phyloP scores from a whole-genome alignment of 2,888 invertebrate genomes.

The Parapristionchus giblindavisi region DNA sequence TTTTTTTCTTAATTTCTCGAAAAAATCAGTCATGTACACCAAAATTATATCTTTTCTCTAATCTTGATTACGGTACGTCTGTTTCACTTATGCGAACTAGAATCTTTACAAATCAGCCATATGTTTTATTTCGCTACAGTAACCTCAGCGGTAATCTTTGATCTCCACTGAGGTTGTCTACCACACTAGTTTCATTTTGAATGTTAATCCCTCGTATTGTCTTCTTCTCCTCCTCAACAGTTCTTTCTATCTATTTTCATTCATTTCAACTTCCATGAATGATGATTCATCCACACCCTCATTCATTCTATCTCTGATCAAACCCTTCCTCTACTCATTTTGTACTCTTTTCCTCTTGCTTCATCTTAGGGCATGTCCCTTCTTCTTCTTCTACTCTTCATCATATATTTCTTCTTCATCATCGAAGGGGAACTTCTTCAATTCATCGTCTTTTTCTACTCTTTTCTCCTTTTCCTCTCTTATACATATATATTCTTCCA shows the following conservation, averaged over 20 bases:
- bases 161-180: no score
- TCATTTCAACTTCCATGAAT: conserved; percentile 15
- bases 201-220: background rate
- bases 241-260: background rate
- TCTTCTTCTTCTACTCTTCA: background rate
- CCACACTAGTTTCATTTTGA: background rate
- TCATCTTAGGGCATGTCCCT: no score
- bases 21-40: no score
- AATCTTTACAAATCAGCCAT: no score
- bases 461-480: conserved; percentile 11
- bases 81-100: no score
- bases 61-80: no score
- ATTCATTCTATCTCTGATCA: conserved; percentile 7
- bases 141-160: no score
- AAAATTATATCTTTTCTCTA: no score
- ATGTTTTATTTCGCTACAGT: no score
- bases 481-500: no score
- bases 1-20: no score
- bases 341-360: conserved; percentile 4
- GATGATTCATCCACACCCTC: background rate
- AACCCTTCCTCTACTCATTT: conserved; percentile 12
- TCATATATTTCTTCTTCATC: conserved; percentile 20
- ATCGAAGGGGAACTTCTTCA: conserved; percentile 10
- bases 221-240: background rate
- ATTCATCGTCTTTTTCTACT: conserved; percentile 17